A percentile compares a stretch with the other conserved stretches of the same genome.
Evolutionary conservation across 2,113 vertebrate genomes (phyloP).

Genomic region (Corydoras sp.): DNA sequence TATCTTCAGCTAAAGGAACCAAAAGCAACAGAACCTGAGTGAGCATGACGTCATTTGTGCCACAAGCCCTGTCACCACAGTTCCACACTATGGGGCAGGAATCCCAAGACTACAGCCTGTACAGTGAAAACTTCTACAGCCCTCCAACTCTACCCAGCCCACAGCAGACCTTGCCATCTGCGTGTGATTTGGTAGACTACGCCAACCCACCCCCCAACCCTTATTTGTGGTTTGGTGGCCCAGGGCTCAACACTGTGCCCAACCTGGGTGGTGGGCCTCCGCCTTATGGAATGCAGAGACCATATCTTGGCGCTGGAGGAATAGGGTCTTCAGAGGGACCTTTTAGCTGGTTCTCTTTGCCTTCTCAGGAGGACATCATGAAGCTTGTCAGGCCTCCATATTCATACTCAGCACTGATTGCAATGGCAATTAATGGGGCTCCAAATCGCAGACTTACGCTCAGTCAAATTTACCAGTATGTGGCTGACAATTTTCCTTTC

Average conservation of each 20-base stretch:
- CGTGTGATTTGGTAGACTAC: constrained; percentile 69
- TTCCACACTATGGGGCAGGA: constrained; percentile 79
- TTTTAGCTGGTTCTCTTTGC: constrained; percentile 79
- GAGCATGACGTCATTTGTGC: constrained; percentile 83
- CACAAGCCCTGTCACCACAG: constrained; percentile 68
- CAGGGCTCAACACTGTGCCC: constrained; percentile 61
- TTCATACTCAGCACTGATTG: constrained; percentile 93
- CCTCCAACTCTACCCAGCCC: constrained; percentile 68
- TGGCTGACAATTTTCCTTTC: constrained; percentile 89
- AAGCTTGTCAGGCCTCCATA: constrained; percentile 86
- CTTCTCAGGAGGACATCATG: constrained; percentile 78
- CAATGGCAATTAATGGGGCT: constrained; percentile 89
- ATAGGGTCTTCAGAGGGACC: constrained; percentile 57
- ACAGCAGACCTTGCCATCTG: constrained; percentile 54
- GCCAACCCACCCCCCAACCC: constrained; percentile 59
- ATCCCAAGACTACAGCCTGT: constrained; percentile 77
- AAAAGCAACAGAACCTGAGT: background rate
- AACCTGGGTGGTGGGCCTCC: constrained; percentile 60
- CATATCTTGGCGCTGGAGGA: constrained; percentile 55
- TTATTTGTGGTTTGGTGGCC: constrained; percentile 71
- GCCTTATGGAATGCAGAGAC: constrained; percentile 68
- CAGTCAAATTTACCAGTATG: constrained; percentile 92
- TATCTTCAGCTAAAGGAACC: background rate
- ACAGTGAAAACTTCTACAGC: constrained; percentile 80
- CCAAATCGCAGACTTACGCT: constrained; percentile 83